Evolutionary conservation across 2,113 vertebrate genomes (phyloP).

Genomic region (Alosa alosa): DNA sequence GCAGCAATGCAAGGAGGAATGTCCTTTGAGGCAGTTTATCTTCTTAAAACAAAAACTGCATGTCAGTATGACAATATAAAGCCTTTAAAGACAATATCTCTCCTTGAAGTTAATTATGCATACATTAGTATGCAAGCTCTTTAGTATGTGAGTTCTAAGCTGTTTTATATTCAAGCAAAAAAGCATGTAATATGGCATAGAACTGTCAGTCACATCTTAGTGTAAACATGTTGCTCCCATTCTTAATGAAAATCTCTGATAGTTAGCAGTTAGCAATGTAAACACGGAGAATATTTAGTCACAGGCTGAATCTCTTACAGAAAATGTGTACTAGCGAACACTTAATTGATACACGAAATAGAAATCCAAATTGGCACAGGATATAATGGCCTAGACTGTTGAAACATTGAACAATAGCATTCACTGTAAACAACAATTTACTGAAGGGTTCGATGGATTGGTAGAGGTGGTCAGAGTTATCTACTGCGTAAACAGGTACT

Average conservation of each 20-base stretch:
- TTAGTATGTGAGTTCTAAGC: conserved; percentile 32
- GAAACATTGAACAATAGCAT: neutral
- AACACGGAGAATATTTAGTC: conserved; percentile 57
- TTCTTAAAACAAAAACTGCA: conserved; percentile 32
- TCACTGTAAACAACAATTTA: conserved; percentile 1
- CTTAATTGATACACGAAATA: neutral
- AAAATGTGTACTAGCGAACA: neutral
- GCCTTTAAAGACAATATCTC: conserved; percentile 20
- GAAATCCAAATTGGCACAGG: conserved; percentile 29
- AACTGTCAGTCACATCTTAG: conserved; percentile 30
- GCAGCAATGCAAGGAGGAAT: neutral
- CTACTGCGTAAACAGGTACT: neutral
- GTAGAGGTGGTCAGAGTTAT: neutral
- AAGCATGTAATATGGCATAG: conserved; percentile 18
- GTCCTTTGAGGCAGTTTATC: conserved; percentile 20
- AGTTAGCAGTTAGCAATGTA: conserved; percentile 59
- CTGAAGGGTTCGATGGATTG: neutral
- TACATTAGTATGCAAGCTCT: conserved; percentile 37
- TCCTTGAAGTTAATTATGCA: conserved; percentile 24
- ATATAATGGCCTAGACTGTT: neutral
- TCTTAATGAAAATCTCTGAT: conserved; percentile 38
- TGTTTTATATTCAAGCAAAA: conserved; percentile 13
- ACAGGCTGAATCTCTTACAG: neutral
- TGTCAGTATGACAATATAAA: conserved; percentile 30
- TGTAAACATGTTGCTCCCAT: conserved; percentile 58